Base-by-base conservation (phyloP, 1,140 invertebrate genomes). In the Caenorhabditis latens region DNA sequence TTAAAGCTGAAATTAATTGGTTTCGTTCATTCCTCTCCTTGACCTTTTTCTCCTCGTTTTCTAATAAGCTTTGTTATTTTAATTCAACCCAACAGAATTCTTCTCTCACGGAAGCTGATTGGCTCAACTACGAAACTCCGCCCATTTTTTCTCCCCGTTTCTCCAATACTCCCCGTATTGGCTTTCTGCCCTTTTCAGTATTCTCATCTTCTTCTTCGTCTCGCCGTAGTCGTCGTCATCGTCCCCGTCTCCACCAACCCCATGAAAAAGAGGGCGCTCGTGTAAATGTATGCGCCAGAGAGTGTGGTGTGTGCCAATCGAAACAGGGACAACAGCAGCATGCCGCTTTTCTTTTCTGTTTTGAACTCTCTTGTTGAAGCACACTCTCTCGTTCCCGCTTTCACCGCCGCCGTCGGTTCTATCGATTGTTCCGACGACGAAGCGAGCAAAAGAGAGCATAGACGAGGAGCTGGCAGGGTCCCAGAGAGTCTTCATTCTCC, bases 221-320 rank as follows among this genome's bases (percentile, higher is more conserved):
- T 50, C 40, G 4, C 46, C 40, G 21, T 53, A 11, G 43, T 50
- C 40, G 11, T n/a, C 21, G 16, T 50, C n/a, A 13, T 71, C 65
- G 9, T 46, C n/a, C 46, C 9, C 11, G 4, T 21, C 32, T 32
- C 32, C 32, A 32, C 32, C 32, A 32, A 32, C 32, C 32, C 32
- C 19, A 14, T 4, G 43, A 9, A n/a, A 16, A 6, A 4, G 46
- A 50, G 71, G 19, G 43, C 46, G 71, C 71, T 79, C 71, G 71
- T 24, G 71, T 71, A 79, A 79, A 79, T 79, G 71, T 79, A 79
- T 79, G 71, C 71, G 71, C 71, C 71, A 79, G 71, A 79, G 71
- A 11, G 46, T 19, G 65, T 19, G 71, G 67, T 75, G 67, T 79
- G 71, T 79, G 71, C 71, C 71, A 79, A 79, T 79, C 71, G 71